Base-by-base conservation (phyloP, 2,113 vertebrate species). In the Echinops telfairi region DNA sequence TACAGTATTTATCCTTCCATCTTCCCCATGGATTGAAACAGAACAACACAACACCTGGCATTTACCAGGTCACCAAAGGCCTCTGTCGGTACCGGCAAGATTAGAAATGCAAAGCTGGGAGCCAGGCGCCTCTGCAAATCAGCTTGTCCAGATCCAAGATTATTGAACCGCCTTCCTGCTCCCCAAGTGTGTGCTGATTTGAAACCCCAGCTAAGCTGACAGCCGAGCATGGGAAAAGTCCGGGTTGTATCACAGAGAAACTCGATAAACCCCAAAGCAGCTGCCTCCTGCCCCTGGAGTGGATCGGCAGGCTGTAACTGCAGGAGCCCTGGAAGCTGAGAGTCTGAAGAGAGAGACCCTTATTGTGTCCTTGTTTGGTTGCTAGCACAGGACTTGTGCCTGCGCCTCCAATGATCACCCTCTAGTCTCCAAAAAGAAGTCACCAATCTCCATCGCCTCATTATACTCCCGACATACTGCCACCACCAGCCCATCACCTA, bases 201-300 rank as follows among this genome's bases (percentile, higher is more conserved):
- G 71, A 95, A 94, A 91, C 11, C 31, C 20, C 0, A 43, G 60
- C 84, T 93, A 84, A 95, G 79, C 87, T 94, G 95, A 95, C 93
- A 94, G 82, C n/a, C 0, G 2, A 94, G 85, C 78, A 75, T 11
- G 27, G 82, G 22, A 75, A 89, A 92, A 68, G 84, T 91, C 75
- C 62, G n/a, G 64, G 31, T 11, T 29, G 31, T 29, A 70, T 40
- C 84, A 64, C 87, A 94, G 0, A 76, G 87, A 95, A 94, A 94
- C 93, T 94, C 94, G 88, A 88, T 95, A 87, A 94, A 94, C 57
- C 36, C 33, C 58, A 25, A 80, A 89, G 82, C 73, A 81, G 82
- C 33, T 7, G 73, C n/a, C 29, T 68, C 47, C 6, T 3, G 17
- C 85, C 82, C 68, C 88, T 66, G 6, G 71, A 81, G 77, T 11